Base-by-base conservation (phyloP, 2,113 vertebrate genomes). In the Neogobius melanostomus region DNA sequence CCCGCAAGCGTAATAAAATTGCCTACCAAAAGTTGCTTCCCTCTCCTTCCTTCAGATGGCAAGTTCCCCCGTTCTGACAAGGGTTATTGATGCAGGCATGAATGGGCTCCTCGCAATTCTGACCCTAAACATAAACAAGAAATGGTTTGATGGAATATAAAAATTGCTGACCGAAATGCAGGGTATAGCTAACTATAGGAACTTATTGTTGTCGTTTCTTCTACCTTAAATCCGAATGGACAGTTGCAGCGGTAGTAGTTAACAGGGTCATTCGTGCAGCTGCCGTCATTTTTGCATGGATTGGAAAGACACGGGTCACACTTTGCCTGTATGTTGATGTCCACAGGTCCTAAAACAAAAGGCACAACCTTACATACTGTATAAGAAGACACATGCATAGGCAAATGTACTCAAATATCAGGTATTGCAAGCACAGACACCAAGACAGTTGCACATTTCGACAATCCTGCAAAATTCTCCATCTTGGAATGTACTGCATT, bases 221-320 rank as follows among this genome's bases (percentile, higher is more conserved):
- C 1, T 91, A 98, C 97, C 96, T 99, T 98, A 85, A 97, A 99
- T 74, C 98, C 97, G 66, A 95, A 99, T 0, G 97, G 98, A 66
- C 98, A 99, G 71, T 94, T 97, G 80, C 98, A 99, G 79, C 95
- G 93, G 70, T 99, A 99, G 88, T 96, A 99, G 83, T 97, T 94
- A 60, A 99, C 96, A 0, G 97, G 96, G 80, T 99, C 96, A 16
- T 93, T 96, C 77, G 95, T 95, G 88, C 98, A 99, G 45, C 96
- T 97, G 71, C 97, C 98, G 46, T 98, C 96, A 28, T 99, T 98
- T 87, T 95, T 95, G 91, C 98, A 99, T 0, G 98, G 98, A 82
- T 91, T 97, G 44, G 98, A 99, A 69, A 99, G 90, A 76, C 98
- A 99, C 2, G 98, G 97, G n/a, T 95, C 95, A 85, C 98, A 99